phyloP scores from a whole-genome alignment of 2,113 vertebrate genomes.

The Regulus satrapa region DNA sequence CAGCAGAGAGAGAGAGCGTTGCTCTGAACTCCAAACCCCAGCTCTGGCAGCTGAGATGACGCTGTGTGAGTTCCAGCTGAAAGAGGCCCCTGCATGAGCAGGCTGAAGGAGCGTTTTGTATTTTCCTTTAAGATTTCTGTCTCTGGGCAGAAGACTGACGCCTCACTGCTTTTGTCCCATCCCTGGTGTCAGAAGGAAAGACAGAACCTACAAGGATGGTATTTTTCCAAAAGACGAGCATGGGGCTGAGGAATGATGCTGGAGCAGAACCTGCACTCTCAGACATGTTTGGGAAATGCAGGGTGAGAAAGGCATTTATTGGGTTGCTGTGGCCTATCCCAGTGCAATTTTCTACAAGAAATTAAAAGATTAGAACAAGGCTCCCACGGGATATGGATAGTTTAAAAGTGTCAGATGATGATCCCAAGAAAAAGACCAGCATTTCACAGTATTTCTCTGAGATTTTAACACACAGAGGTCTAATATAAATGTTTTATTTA shows the following conservation, averaged over 20 bases:
- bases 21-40: background rate
- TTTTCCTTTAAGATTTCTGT: background rate
- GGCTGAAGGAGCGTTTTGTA: background rate
- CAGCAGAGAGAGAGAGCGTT: background rate
- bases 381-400: background rate
- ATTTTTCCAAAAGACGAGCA: background rate
- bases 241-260: accelerated
- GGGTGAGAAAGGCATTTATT: background rate
- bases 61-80: background rate
- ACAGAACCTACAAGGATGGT: background rate
- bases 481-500: slow-evolving; percentile 75
- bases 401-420: background rate
- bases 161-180: background rate
- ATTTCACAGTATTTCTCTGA: background rate
- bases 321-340: background rate
- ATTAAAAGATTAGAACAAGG: background rate
- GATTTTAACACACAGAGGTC: background rate
- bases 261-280: background rate
- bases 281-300: background rate
- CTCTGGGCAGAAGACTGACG: background rate
- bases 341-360: background rate
- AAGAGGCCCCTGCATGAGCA: background rate
- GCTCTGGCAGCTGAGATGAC: background rate
- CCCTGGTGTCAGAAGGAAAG: background rate
- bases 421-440: background rate